Base-by-base conservation (phyloP, 92 coral and sea anemone species). In the Phenganax subtilis region DNA sequence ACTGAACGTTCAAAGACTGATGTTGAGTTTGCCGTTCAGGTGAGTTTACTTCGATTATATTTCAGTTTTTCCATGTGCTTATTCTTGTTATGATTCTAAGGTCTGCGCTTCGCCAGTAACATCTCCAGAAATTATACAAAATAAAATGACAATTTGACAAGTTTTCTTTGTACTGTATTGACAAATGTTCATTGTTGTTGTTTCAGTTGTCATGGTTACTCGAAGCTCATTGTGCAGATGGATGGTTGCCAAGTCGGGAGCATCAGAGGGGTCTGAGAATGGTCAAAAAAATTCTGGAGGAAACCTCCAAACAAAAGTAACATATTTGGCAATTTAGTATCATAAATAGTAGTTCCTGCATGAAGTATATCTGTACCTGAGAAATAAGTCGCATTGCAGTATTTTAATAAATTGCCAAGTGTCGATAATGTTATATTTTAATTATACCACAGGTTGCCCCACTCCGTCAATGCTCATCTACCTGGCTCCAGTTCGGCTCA, bases 161-260 rank as follows among this genome's bases (percentile, higher is more conserved):
- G 65, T 1, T 59, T 37, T 37, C 47, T 37, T 37, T 1, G 47
- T 37, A 37, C 47, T 37, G 47, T 37, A 37, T 37, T 1, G 47
- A 37, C 5, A 5, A 37, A 37, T 37, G 47, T 5, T 5, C 47
- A 5, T 5, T 37, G 47, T 37, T 37, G 47, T 82, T 17, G 75
- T 54, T 29, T 7, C 84, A 94, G 98, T 92, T 96, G 65, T 85
- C 90, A 0, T 94, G 97, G 98, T 66, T 94, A 67, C 57, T 94
- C 20, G 97, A 94, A 60, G 98, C 98, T 7, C 89, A 88, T 85
- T 91, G 98, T 87, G 97, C 98, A 16, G 98, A 94, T 87, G 98
- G 98, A 6, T 94, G 98, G 98, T 77, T 94, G 55, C 94, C 97
- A 7, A 90, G 97, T 20, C 85, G 89, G 55, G 97, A 94, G 68